These are phyloP conservation scores for Condylostylus longicornis DNA, from an alignment of 1,140 invertebrate genomes.

Conservation along the genomic window DNA sequence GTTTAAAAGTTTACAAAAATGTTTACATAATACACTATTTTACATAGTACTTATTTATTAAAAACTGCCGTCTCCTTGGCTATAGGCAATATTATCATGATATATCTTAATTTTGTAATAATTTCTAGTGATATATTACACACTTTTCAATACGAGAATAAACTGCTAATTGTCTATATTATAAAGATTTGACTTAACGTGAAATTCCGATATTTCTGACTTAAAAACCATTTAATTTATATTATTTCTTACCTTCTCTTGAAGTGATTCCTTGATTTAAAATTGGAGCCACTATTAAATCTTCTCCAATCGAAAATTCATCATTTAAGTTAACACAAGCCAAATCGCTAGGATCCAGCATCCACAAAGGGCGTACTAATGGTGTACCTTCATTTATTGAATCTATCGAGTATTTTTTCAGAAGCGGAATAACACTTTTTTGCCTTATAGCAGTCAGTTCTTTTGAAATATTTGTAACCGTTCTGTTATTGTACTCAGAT, in stretches of 20 bases:
- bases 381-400: conserved; percentile 66
- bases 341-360: conserved; percentile 68
- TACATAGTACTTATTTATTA: too few species aligned
- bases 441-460: conserved; percentile 58
- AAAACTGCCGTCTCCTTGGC: too few species aligned
- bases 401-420: conserved; percentile 58
- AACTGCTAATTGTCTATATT: too few species aligned
- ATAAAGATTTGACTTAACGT: too few species aligned
- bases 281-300: conserved; percentile 82
- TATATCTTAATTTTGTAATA: too few species aligned
- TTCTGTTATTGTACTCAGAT: conserved; percentile 63
- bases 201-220: too few species aligned
- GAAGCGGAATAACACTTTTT: conserved; percentile 55
- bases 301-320: conserved; percentile 82
- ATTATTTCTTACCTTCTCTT: conserved; percentile 37
- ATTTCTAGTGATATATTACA: too few species aligned
- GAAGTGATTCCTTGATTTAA: conserved; percentile 48
- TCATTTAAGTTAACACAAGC: conserved; percentile 64
- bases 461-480: conserved; percentile 60
- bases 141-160: too few species aligned
- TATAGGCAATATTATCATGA: too few species aligned
- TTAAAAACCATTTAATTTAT: not conserved
- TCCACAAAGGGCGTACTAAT: conserved; percentile 79
- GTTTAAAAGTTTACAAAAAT: too few species aligned
- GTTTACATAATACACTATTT: too few species aligned